Evolutionary conservation across 2,113 vertebrate species (phyloP), one percentile per base, ranked within the genome.

Genomic region (Aphyosemion australe): DNA sequence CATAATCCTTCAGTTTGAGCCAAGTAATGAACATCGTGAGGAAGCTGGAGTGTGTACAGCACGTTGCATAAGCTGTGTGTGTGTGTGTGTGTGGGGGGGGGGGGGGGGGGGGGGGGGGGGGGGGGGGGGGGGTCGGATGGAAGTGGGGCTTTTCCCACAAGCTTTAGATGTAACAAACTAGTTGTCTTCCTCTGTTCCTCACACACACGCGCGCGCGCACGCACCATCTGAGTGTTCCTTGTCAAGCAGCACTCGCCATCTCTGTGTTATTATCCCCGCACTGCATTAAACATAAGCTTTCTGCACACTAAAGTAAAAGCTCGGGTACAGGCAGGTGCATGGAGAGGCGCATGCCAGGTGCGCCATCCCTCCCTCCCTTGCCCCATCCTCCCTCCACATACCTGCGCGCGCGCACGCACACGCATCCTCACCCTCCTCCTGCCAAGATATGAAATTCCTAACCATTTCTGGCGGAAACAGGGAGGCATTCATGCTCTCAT

Each of bases 1-100:
- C 66, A 65, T 82, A 86, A 89, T 82, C 78, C 86, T 64, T 61
- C 76, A 78, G 70, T 87, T 89, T 90, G 74, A 85, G 78, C 74
- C 62, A 61, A 84, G 83, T 87, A 88, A 89, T 88, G 87, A 86
- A 82, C 79, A 78, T 72, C 72, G 61, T 60, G 75, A 80, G 72
- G 66, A 71, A 64, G 79, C 69, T 67, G 37, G 69, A 51, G 79
- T 18, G 56, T 48, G 66, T 73, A 50, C 66, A 62, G 72, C 50
- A 32, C 60, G 78, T 87, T 89, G 83, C 81, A 61, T 88, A 88
- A 7, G 37, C 11, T 72, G 39, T 14, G 31, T 69, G 57, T 16
- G 49, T 0, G 74, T 65, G 78, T 47, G 46, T 16, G 39, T 48
- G 18, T 46, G 65, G 61, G 5, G 72, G 39, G 5, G 31, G 65